Evolutionary conservation across 2,113 vertebrate species (phyloP), one percentile per base, ranked within the genome.

Genomic region (Panurus biarmicus): DNA sequence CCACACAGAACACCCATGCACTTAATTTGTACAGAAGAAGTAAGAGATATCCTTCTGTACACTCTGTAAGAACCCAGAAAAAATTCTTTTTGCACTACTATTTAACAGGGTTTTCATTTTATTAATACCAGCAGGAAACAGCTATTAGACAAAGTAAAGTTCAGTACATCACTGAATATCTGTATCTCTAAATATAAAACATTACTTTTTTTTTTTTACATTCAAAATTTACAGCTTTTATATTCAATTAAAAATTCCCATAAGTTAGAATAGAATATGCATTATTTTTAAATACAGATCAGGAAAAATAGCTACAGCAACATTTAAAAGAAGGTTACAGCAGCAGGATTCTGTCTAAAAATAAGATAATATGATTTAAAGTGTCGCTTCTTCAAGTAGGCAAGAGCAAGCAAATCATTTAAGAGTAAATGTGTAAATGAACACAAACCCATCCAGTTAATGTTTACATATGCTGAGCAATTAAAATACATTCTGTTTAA

Each of bases 241-340:
- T 95, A 89, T 83, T 95, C 67, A 61, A 66, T 97, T 95, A 94
- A 95, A 97, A 97, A 96, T 77, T 93, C 61, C 81, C 84, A 10
- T 95, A 95, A 85, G 77, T 92, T 96, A 97, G 78, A 97, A 88
- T 94, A 94, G 87, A 80, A 48, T 77, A 82, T 31, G 35, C 28
- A 89, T 91, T 80, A 90, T 92, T 94, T 94, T 97, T 92, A 97
- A 96, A 95, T 89, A 85, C 67, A 94, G 75, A 65, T 93, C 91
- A 96, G 90, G 91, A 98, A 97, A 96, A 97, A 97, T 93, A 97
- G 93, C 86, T 97, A 91, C 95, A 90, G 85, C 70, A 94, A 66
- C 94, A 95, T 96, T 95, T 94, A 87, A 94, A 97, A 96, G 91
- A 96, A 64, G 50, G 71, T 92, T 73, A 61, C 87, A 97, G 91